phyloP scores from a whole-genome alignment of 1,140 invertebrate genomes.

The Drosophila obscura region DNA sequence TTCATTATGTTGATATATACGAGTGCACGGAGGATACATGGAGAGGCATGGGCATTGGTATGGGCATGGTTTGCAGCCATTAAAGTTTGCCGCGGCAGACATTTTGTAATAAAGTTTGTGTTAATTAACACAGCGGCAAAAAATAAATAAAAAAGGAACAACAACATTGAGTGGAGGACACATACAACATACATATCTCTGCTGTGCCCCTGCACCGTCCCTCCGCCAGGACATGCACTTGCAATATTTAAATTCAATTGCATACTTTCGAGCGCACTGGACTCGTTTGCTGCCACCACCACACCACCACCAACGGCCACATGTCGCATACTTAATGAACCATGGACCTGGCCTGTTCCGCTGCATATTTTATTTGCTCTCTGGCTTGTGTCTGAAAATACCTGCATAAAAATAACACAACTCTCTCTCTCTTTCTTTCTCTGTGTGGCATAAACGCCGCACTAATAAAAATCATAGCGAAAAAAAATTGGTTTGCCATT shows the following conservation, averaged over 20 bases:
- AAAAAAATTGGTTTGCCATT: slow-evolving; percentile 60
- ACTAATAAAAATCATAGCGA: slow-evolving; percentile 49
- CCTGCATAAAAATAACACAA: slow-evolving; percentile 55
- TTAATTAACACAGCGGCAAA: slow-evolving; percentile 68
- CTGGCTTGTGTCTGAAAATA: slow-evolving; percentile 46
- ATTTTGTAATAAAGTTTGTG: slow-evolving; percentile 79
- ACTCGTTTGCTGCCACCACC: slow-evolving; percentile 32
- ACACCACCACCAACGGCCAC: slow-evolving; percentile 29
- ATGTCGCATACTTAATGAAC: slow-evolving; percentile 79
- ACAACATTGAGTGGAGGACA: slow-evolving; percentile 6
- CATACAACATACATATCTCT: no score
- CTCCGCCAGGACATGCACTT: slow-evolving; percentile 45
- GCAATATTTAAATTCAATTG: slow-evolving; percentile 83
- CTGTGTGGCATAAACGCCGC: slow-evolving; percentile 28
- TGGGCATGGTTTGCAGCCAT: slow-evolving; percentile 25
- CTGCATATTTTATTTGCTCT: slow-evolving; percentile 71
- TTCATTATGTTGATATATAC: slow-evolving; percentile 71
- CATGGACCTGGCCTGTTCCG: slow-evolving; percentile 50
- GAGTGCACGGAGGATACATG: slow-evolving; percentile 3
- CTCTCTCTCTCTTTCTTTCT: slow-evolving; percentile 4
- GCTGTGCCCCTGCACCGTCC: no score
- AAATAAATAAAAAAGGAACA: slow-evolving; percentile 25
- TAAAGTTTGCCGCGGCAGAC: slow-evolving; percentile 57
- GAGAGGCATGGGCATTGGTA: no score
- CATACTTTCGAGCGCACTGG: slow-evolving; percentile 70